These are phyloP conservation scores for Criorhina ranunculi DNA, from an alignment of 2,888 invertebrate genomes.

Conservation along the genomic window DNA sequence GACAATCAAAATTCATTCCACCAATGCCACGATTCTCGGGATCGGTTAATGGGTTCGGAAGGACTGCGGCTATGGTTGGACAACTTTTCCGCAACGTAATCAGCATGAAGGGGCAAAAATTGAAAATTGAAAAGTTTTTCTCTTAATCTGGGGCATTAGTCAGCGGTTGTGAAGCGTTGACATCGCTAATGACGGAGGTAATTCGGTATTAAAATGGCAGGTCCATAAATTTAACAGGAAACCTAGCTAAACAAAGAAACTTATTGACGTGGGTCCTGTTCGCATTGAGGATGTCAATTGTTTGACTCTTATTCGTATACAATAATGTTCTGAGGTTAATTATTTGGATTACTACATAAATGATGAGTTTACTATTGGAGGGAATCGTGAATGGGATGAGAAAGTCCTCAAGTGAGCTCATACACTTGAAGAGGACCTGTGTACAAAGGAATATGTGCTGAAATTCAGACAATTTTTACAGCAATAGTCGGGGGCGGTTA, in stretches of 20 bases:
- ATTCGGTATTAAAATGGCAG: constrained; percentile 44
- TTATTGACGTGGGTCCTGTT: constrained; percentile 32
- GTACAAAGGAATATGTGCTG: no score
- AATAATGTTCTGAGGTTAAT: constrained; percentile 13
- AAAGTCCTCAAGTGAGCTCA: no score
- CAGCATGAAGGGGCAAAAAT: constrained; percentile 25
- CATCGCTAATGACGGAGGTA: constrained; percentile 43
- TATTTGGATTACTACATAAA: constrained; percentile 23
- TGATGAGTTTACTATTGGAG: background rate
- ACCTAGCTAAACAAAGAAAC: constrained; percentile 2
- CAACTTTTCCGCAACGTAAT: constrained; percentile 28
- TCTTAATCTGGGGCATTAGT: constrained; percentile 44
- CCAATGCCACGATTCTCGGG: background rate
- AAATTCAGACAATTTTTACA: no score
- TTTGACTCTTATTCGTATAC: background rate
- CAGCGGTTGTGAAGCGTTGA: constrained; percentile 25
- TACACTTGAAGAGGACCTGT: no score
- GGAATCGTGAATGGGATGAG: background rate
- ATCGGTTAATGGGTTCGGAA: constrained; percentile 35
- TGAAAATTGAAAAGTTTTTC: constrained; percentile 52
- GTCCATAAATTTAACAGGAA: constrained; percentile 5
- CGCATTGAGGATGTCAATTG: background rate
- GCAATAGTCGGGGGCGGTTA: no score
- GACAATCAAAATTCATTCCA: constrained; percentile 60
- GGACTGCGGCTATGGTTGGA: background rate